Evolutionary conservation across 2,797 vertebrate genomes (phyloP).

Genomic region (Gymnothorax javanicus): DNA sequence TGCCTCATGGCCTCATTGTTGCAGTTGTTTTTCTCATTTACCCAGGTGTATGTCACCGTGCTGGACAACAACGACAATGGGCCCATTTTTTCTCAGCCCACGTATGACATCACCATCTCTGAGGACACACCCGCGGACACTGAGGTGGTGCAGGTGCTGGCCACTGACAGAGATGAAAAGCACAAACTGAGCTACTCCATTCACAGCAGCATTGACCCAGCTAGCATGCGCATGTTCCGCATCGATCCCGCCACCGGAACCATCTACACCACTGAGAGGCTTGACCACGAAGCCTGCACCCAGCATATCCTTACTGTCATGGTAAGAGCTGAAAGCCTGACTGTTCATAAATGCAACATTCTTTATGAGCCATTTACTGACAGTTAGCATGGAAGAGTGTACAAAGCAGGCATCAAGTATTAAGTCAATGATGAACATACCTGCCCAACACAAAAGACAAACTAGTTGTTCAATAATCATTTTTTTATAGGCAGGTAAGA

Average conservation of each 20-base stretch:
- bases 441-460: no score
- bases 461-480: no score
- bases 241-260: conserved; percentile 84
- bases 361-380: neutral
- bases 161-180: conserved; percentile 88
- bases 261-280: conserved; percentile 83
- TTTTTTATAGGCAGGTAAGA: neutral
- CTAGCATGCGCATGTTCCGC: conserved; percentile 87
- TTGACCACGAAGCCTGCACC: conserved; percentile 91
- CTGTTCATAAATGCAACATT: no score
- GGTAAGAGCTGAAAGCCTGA: conserved; percentile 68
- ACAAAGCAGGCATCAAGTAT: no score
- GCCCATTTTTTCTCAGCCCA: conserved; percentile 89
- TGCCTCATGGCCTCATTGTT: neutral
- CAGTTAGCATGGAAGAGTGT: no score
- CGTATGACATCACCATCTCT: conserved; percentile 87
- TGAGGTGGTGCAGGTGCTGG: conserved; percentile 89
- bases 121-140: conserved; percentile 89
- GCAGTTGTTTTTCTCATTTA: neutral
- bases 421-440: no score
- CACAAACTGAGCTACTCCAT: conserved; percentile 87
- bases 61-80: conserved; percentile 95
- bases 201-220: conserved; percentile 88
- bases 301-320: conserved; percentile 93
- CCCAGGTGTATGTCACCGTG: conserved; percentile 87